These are phyloP conservation scores for Notamacropus eugenii DNA, from an alignment of 2,797 vertebrate genomes.

Conservation along the genomic window DNA sequence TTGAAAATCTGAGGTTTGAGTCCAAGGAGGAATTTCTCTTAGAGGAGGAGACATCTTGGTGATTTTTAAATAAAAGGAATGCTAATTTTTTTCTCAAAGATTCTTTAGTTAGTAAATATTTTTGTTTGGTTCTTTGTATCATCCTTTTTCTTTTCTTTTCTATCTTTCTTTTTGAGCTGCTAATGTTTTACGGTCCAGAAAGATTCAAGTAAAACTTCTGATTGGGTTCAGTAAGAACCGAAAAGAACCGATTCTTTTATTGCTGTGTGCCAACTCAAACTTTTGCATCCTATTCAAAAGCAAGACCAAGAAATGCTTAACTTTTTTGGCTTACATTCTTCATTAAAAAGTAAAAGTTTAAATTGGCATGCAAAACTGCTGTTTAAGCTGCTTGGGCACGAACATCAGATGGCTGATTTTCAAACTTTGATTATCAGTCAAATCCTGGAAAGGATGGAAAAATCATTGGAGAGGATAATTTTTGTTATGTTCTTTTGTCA, in stretches of 20 bases:
- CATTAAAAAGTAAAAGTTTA: conserved; percentile 81
- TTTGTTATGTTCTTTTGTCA: conserved; percentile 71
- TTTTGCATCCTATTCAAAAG: conserved; percentile 76
- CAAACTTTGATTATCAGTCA: conserved; percentile 72
- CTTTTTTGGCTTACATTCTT: conserved; percentile 80
- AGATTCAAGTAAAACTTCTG: conserved; percentile 69
- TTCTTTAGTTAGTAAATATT: conserved; percentile 57
- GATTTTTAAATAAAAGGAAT: conserved; percentile 69
- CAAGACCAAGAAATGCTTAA: conserved; percentile 77
- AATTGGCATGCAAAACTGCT: conserved; percentile 80
- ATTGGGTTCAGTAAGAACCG: conserved; percentile 67
- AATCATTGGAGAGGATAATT: conserved; percentile 56
- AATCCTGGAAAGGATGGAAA: conserved; percentile 41
- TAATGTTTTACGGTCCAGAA: conserved; percentile 67
- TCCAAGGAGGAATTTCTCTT: conserved; percentile 65
- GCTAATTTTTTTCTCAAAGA: conserved; percentile 33
- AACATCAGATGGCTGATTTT: conserved; percentile 73
- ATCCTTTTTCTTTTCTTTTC: conserved; percentile 21
- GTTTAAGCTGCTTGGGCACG: conserved; percentile 71
- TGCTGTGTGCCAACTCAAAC: conserved; percentile 79
- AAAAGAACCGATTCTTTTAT: conserved; percentile 62
- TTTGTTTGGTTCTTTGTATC: conserved; percentile 43
- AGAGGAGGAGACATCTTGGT: conserved; percentile 39
- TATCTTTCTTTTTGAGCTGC: conserved; percentile 64
- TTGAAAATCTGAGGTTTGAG: conserved; percentile 63